Base-by-base conservation (phyloP, 2,113 vertebrate genomes). In the Drymodes brunneopygia region DNA sequence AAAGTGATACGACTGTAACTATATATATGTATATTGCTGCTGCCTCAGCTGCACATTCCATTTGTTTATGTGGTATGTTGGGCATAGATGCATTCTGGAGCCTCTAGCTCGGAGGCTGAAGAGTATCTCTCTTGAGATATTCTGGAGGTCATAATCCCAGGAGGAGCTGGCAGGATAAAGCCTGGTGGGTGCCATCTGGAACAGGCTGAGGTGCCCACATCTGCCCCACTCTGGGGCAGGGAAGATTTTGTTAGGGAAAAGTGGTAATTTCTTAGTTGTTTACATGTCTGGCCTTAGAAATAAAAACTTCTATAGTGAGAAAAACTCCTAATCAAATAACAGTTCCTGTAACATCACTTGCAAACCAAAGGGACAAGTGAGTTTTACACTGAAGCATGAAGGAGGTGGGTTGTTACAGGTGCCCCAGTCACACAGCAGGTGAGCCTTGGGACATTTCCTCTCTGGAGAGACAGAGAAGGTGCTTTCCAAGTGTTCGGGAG, bases 201-300 rank as follows among this genome's bases (percentile, higher is more conserved):
- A 75, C 56, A 62, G 33, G 40, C 25, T 50, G 51, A 84, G 67
- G 36, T 73, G 58, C 47, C 11, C 38, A 27, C 25, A 14, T 47
- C 58, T 35, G 18, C 48, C 25, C 50, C 1, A 0, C 18, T 51
- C 62, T n/a, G 36, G 27, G 24, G 3, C 25, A 11, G 8, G 24
- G 19, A 88, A n/a, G 23, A 24, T 48, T 51, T 48, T 75, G 2
- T 66, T 28, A 25, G 31, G 35, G 8, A 9, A 29, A 72, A 19
- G 16, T 19, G 12, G 31, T 19, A 0, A 72, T 75, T 77, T 82
- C 36, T 75, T 72, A 44, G 11, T 21, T 38, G 12, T 72, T 82
- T 58, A 38, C 17, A 11, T 80, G 45, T 86, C 38, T 44, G 27
- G 22, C 35, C 38, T 80, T 58, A 66, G 50, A 88, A 92, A 77